A percentile compares a stretch with the other conserved stretches of the same genome.
phyloP scores from a whole-genome alignment of 1,140 invertebrate species.

The Dinothrombium tinctorium region DNA sequence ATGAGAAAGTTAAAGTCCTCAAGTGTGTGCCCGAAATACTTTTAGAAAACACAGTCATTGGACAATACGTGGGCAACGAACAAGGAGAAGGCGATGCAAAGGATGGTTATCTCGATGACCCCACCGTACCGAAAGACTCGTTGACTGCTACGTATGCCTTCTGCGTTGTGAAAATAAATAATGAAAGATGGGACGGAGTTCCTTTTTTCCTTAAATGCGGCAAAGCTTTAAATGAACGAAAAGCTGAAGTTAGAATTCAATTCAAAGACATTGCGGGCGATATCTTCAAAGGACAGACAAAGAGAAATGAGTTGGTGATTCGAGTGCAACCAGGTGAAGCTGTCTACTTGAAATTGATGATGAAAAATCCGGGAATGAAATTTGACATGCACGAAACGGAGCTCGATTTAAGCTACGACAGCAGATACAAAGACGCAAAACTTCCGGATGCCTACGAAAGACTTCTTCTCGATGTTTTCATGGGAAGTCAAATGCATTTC shows the following conservation, averaged over 20 bases:
- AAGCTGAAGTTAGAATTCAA: slow-evolving; percentile 92
- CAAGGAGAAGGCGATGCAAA: slow-evolving; percentile 41
- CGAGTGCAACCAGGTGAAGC: slow-evolving; percentile 95
- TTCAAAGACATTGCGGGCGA: slow-evolving; percentile 89
- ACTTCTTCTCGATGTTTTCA: slow-evolving; percentile 88
- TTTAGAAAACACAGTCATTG: slow-evolving; percentile 65
- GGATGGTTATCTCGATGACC: slow-evolving; percentile 78
- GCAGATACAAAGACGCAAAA: slow-evolving; percentile 60
- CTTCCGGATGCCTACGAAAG: slow-evolving; percentile 94
- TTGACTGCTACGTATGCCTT: slow-evolving; percentile 83
- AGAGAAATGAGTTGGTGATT: slow-evolving; percentile 92
- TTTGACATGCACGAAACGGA: slow-evolving; percentile 96
- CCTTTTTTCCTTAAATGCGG: slow-evolving; percentile 94
- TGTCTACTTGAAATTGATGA: slow-evolving; percentile 95
- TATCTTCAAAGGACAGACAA: slow-evolving; percentile 57
- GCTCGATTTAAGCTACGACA: slow-evolving; percentile 80
- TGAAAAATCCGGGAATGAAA: slow-evolving; percentile 85
- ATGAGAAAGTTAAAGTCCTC: slow-evolving; percentile 91
- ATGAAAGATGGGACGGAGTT: slow-evolving; percentile 95
- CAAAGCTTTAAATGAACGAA: slow-evolving; percentile 81
- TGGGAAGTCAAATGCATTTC: slow-evolving; percentile 95
- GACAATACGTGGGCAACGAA: slow-evolving; percentile 86
- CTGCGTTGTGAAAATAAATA: slow-evolving; percentile 51
- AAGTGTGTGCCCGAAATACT: slow-evolving; percentile 53
- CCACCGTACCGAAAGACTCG: slow-evolving; percentile 68